Evolutionary conservation across 1,140 invertebrate species (phyloP), one percentile per base, ranked within the genome.

Genomic region (Pissodes strobi): DNA sequence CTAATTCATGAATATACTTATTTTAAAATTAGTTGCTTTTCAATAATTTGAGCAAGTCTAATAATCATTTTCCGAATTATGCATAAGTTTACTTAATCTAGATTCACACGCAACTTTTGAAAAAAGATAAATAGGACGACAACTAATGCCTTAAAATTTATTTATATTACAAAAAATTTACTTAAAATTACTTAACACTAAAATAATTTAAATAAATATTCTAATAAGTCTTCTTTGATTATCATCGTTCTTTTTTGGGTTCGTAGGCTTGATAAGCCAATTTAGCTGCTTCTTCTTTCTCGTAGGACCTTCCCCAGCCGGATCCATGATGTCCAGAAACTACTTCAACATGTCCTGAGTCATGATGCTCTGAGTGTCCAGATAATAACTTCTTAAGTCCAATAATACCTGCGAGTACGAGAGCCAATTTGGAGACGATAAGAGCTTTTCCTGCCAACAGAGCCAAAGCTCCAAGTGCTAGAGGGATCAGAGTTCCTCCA

Each of bases 371-470:
- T 12, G 85, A 83, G 22, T 81, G 79, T 19, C 82, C 82, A 2
- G 85, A 83, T 12, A 92, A 79, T 1, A 93, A 82, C 72, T 92
- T 92, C 82, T 92, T 93, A 70, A 93, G 79, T 0, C 90, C 91
- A 56, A 93, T 90, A 65, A 93, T 92, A 56, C 87, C 89, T 23
- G 91, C 89, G 18, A 92, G 78, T 0, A 91, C 89, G 25, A 93
- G 75, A 5, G 91, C 91, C 39, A 93, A 77, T 74, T 93, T 93
- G 72, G 89, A 90, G 45, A 92, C 87, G 69, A 93, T 92, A 27
- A 93, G 78, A 27, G 90, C 90, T 76, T 93, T 93, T 59, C 90
- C 90, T 17, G 91, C 91, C 23, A 93, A 75, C 12, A 93, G 83
- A 2, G 90, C 90, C 3, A 93, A 77, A 2, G 89, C 88, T 43